phyloP scores from a whole-genome alignment of 2,888 invertebrate genomes.

The Chamaedrilus cognettii region DNA sequence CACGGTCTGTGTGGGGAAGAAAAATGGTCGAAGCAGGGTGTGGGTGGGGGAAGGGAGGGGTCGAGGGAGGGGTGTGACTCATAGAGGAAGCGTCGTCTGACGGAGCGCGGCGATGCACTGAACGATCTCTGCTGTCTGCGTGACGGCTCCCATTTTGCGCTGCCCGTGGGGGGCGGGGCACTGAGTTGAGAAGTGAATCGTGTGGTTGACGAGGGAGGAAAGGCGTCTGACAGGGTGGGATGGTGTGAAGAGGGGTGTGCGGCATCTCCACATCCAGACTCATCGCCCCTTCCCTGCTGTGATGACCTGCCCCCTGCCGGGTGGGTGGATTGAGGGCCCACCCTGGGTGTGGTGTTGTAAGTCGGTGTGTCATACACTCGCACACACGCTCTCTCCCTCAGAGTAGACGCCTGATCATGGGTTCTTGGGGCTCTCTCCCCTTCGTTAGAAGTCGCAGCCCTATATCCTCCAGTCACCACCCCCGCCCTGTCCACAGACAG shows the following conservation, averaged over 20 bases:
- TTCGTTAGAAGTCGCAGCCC: too few species aligned
- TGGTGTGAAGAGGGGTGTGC: not conserved
- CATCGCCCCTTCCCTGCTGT: too few species aligned
- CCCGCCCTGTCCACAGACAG: constrained; percentile 23
- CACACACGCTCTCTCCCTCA: not conserved
- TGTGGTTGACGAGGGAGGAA: not conserved
- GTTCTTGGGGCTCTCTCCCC: too few species aligned
- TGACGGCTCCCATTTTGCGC: not conserved
- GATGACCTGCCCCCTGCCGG: too few species aligned
- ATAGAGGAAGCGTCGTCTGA: constrained; percentile 30
- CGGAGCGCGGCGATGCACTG: constrained; percentile 25
- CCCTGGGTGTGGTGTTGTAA: too few species aligned
- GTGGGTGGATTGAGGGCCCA: not conserved
- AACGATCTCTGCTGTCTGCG: constrained; percentile 13
- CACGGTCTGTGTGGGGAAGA: not conserved
- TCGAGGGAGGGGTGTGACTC: constrained; percentile 15
- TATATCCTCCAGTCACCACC: not conserved
- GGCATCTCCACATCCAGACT: too few species aligned
- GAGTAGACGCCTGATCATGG: not conserved
- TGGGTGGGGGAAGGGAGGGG: too few species aligned
- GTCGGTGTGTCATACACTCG: not conserved
- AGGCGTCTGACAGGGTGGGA: not conserved
- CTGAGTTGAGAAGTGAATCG: not conserved
- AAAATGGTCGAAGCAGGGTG: too few species aligned
- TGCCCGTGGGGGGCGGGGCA: not conserved